These are phyloP conservation scores for Onychomys arenicola DNA, from an alignment of 2,797 vertebrate genomes.

Conservation along the genomic window DNA sequence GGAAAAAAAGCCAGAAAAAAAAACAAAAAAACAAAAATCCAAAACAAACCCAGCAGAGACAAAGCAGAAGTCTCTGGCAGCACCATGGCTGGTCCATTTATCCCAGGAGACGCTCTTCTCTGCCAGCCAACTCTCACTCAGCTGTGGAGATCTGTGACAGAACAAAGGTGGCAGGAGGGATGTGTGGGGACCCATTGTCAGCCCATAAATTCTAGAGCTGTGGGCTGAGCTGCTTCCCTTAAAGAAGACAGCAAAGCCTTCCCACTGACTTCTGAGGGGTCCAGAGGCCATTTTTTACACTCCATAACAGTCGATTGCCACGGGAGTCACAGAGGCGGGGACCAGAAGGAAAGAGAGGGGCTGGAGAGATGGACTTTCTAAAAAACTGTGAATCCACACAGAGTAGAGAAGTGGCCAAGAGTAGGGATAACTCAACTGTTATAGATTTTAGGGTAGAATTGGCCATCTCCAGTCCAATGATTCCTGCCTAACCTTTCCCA, in stretches of 20 bases:
- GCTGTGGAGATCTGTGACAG: not conserved
- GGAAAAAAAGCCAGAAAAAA: not conserved
- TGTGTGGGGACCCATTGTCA: accelerated
- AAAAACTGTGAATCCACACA: not conserved
- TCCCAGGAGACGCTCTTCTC: not conserved
- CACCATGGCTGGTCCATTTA: accelerated
- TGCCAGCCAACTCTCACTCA: no score
- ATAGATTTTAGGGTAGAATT: not conserved
- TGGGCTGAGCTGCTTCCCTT: not conserved
- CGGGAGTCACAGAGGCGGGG: not conserved
- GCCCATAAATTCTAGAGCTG: not conserved
- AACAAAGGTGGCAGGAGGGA: not conserved
- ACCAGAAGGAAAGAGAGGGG: not conserved
- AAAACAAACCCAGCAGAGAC: not conserved
- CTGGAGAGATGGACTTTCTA: not conserved
- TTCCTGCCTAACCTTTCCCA: not conserved
- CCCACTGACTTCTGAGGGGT: not conserved
- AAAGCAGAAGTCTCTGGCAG: not conserved
- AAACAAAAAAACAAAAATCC: not conserved
- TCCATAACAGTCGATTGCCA: no score
- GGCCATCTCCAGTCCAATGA: not conserved
- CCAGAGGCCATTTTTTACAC: not conserved
- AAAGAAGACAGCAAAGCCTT: not conserved
- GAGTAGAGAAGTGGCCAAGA: not conserved
- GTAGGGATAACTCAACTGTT: not conserved